Evolutionary conservation across 2,888 invertebrate genomes (phyloP).

Genomic region (Drosophila pseudotakahashii): DNA sequence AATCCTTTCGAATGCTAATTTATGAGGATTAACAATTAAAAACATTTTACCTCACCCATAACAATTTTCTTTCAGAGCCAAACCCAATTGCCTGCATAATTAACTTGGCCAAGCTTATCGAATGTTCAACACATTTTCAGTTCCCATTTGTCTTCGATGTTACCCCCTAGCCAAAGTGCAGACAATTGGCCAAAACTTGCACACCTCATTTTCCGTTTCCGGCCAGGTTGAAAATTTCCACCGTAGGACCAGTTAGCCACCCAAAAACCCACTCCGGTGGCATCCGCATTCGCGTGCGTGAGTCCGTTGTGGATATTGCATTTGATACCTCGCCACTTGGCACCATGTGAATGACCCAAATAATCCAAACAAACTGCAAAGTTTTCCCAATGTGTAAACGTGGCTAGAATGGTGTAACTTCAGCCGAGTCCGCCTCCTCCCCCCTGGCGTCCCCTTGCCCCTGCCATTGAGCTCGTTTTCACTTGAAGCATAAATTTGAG

Average conservation of each 20-base stretch:
- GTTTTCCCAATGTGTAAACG: conserved; percentile 49
- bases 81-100: conserved; percentile 25
- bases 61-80: conserved; percentile 5
- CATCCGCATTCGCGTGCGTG: conserved; percentile 58
- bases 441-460: conserved; percentile 11
- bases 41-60: neutral
- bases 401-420: conserved; percentile 21
- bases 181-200: conserved; percentile 49
- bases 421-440: neutral
- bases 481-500: conserved; percentile 68
- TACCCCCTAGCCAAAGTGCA: conserved; percentile 8
- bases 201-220: conserved; percentile 74
- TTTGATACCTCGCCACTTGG: conserved; percentile 55
- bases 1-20: too few relatives aligned
- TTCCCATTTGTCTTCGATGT: conserved; percentile 22
- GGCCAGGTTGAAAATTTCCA: conserved; percentile 31
- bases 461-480: conserved; percentile 82
- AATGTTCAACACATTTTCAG: conserved; percentile 21
- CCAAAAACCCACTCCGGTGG: conserved; percentile 6
- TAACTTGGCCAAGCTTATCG: conserved; percentile 34
- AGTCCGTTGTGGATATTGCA: conserved; percentile 56
- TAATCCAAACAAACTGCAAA: conserved; percentile 74
- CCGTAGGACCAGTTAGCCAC: conserved; percentile 35
- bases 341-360: conserved; percentile 84
- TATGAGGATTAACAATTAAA: too few relatives aligned